Conservation (phyloP, 2,888 invertebrate genomes). For the Melieria picta region DNA sequence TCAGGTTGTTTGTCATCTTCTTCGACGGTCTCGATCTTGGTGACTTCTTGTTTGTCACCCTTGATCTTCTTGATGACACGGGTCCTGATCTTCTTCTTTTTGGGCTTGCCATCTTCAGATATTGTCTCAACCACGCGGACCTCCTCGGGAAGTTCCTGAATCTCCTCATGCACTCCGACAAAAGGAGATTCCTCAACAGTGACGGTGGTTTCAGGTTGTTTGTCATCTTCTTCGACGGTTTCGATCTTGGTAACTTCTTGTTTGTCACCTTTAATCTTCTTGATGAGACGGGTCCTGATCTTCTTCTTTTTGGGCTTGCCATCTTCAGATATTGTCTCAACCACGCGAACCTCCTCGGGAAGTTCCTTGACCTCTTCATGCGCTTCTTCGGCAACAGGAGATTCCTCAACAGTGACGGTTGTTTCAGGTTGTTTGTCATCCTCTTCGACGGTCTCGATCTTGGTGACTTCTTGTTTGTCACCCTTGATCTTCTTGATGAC, state of each 20-base stretch:
- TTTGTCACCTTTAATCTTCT: conserved; percentile 46
- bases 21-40: conserved; percentile 62
- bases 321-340: conserved; percentile 31
- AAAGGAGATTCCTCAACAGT: conserved; percentile 30
- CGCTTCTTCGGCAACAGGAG: conserved; percentile 35
- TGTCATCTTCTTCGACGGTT: conserved; percentile 55
- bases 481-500: conserved; percentile 35
- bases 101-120: conserved; percentile 36
- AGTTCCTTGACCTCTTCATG: conserved; percentile 27
- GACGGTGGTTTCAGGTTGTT: conserved; percentile 53
- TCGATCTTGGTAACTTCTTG: conserved; percentile 42
- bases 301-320: conserved; percentile 33
- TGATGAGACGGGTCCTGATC: conserved; percentile 33
- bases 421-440: conserved; percentile 36
- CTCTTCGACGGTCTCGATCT: conserved; percentile 37
- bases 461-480: conserved; percentile 37
- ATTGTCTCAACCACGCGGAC: conserved; percentile 54
- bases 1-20: conserved; percentile 46
- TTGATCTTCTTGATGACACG: conserved; percentile 49
- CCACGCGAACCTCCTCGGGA: conserved; percentile 30
- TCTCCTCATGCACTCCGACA: conserved; percentile 18
- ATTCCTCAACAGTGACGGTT: conserved; percentile 59
- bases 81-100: conserved; percentile 31
- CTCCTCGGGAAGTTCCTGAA: conserved; percentile 47
- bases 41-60: conserved; percentile 61